phyloP scores from a whole-genome alignment of 2,113 vertebrate species.

The Azemiops feae region DNA sequence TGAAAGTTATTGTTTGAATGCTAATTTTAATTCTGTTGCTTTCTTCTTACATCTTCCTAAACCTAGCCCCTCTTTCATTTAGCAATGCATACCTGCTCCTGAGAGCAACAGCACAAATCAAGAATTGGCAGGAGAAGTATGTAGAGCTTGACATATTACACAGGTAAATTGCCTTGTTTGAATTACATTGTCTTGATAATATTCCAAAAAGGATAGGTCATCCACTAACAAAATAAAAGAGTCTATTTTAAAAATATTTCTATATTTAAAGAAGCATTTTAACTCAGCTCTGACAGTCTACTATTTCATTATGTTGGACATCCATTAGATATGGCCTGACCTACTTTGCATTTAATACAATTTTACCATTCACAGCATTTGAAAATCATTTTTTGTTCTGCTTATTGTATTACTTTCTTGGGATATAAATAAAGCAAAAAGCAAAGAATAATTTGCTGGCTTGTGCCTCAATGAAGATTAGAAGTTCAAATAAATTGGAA shows the following conservation, averaged over 20 bases:
- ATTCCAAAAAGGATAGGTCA: not conserved
- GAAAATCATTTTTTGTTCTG: not conserved
- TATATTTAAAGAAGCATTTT: not conserved
- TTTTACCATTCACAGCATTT: not conserved
- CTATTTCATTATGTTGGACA: not conserved
- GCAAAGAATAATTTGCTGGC: not conserved
- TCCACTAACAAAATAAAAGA: not conserved
- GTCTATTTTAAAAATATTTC: not conserved
- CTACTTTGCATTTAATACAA: not conserved
- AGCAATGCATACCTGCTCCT: not conserved
- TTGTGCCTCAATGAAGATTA: not conserved
- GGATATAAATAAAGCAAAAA: not conserved
- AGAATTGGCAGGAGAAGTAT: not conserved
- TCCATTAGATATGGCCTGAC: not conserved
- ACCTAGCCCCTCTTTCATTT: not conserved
- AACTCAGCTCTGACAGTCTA: not conserved
- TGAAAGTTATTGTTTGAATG: slow-evolving; percentile 10
- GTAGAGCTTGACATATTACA: not conserved
- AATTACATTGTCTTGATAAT: not conserved
- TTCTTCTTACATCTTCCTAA: not conserved
- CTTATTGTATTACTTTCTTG: not conserved
- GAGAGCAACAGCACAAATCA: not conserved
- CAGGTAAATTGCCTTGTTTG: not conserved
- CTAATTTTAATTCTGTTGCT: not conserved
- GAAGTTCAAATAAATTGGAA: not conserved